These are phyloP conservation scores for Gobiocypris rarus DNA, from an alignment of 2,113 vertebrate species.

Conservation along the genomic window DNA sequence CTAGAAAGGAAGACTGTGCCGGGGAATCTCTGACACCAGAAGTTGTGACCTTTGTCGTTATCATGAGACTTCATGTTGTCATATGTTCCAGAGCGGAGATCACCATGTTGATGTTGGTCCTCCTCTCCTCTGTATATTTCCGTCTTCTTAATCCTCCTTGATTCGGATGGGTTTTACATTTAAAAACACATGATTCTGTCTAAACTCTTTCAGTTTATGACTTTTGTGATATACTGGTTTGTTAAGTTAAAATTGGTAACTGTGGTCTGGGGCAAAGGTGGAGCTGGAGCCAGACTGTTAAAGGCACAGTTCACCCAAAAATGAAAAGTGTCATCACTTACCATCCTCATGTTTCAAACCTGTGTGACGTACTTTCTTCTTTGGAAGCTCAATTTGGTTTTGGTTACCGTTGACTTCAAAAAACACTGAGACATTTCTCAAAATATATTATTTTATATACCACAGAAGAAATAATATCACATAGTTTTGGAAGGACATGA, in stretches of 20 bases:
- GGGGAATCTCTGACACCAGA: constrained; percentile 53
- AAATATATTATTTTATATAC: not conserved
- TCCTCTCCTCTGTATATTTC: not conserved
- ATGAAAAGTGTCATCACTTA: not conserved
- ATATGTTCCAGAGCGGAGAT: not conserved
- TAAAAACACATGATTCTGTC: not conserved
- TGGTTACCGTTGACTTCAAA: no score
- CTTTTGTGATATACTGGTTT: not conserved
- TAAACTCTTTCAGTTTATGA: not conserved
- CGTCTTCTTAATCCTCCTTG: not conserved
- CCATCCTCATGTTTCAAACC: not conserved
- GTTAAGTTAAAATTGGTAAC: not conserved
- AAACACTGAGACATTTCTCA: not conserved
- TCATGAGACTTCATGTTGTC: constrained; percentile 61
- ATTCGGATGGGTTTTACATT: not conserved
- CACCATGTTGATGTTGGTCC: not conserved
- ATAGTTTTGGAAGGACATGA: no score
- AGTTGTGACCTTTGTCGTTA: constrained; percentile 60
- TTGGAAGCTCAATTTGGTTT: not conserved
- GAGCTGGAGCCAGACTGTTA: not conserved
- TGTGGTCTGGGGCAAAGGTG: not conserved
- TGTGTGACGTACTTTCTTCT: not conserved
- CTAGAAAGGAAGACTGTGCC: constrained; percentile 55
- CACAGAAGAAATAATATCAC: no score
- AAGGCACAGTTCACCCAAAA: not conserved